Percentiles rank a stretch among this genome's conserved stretches.
phyloP scores from a whole-genome alignment of 2,888 invertebrate genomes.

The Eupeodes luniger region DNA sequence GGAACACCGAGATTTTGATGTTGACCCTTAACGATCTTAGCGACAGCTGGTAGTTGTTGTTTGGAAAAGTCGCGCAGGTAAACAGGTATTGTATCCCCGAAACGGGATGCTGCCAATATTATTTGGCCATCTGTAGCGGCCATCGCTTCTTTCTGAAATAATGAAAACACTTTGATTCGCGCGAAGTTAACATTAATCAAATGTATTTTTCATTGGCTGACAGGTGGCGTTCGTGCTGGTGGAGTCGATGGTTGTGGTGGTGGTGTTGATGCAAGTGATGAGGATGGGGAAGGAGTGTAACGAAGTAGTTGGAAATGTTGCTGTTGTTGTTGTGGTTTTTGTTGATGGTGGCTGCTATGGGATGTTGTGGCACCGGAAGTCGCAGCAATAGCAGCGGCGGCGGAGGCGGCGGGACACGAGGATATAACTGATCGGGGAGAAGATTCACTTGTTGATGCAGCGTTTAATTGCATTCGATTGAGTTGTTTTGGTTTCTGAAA shows the following conservation, averaged over 20 bases:
- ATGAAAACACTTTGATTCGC: constrained; percentile 83
- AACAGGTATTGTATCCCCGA: constrained; percentile 84
- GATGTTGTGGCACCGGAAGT: constrained; percentile 28
- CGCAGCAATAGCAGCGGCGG: not conserved
- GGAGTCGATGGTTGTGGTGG: constrained; percentile 62
- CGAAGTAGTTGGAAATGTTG: constrained; percentile 33
- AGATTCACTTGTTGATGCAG: constrained; percentile 52
- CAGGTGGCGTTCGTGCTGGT: constrained; percentile 55
- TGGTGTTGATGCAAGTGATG: constrained; percentile 62
- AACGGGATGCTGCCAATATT: constrained; percentile 91
- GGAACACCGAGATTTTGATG: constrained; percentile 96
- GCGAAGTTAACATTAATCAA: constrained; percentile 84
- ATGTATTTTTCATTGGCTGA: constrained; percentile 83
- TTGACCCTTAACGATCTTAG: constrained; percentile 96
- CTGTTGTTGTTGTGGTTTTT: constrained; percentile 29
- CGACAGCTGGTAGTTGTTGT: constrained; percentile 92
- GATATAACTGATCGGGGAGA: constrained; percentile 63
- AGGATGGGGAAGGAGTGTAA: constrained; percentile 33
- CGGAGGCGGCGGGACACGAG: constrained; percentile 68
- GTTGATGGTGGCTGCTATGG: constrained; percentile 25
- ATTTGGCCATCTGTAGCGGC: constrained; percentile 96
- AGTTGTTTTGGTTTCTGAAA: constrained; percentile 77
- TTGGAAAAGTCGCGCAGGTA: constrained; percentile 87
- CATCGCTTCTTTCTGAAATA: constrained; percentile 86
- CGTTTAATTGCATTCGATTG: constrained; percentile 75